Evolutionary conservation across 2,113 vertebrate genomes (phyloP), one percentile per base, ranked within the genome.

Genomic region (Peromyscus maniculatus): DNA sequence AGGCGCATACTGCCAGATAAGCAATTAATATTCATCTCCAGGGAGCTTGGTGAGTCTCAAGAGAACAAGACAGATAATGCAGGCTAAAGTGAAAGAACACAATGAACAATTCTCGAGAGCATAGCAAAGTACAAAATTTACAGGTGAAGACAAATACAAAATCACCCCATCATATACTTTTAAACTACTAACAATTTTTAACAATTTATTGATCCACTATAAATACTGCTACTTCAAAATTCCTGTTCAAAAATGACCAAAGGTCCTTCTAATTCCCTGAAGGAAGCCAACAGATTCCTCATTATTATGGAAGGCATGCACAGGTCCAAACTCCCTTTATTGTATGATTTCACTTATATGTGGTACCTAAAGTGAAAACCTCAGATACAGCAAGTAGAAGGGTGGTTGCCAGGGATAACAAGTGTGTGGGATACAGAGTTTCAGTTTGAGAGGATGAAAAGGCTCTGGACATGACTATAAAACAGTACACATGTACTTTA

Each of bases 171-270:
- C 31, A 80, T 22, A 33, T 79, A 79, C 24, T 46, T 78, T 78
- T 78, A 16, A 49, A 33, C 46, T 79, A 52, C 46, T 79, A 52
- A 31, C 19, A 39, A 57, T 69, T 57, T 57, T 82, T 52, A 87
- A 90, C 59, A 87, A 82, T 39, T 24, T 28, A 79, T 59, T 94
- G 16, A 83, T 26, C 43, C 24, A 66, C 77, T 94, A 79, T 62
- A 94, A 95, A 96, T 43, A 79, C 28, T 94, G 21, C 86, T 77
- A 91, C 39, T 71, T 87, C 52, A 62, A 71, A 55, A 33, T 92
- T 72, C 5, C 78, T 91, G 88, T 88, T 57, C 21, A 86, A 95
- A 93, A 79, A 79, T 69, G 36, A 92, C 7, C 52, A 75, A 87
- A 87, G 2, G 6, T 39, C 77, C 57, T 72, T 93, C 43, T 49